phyloP scores from a whole-genome alignment of 1,140 invertebrate genomes.

The Drosophila tsacasi region DNA sequence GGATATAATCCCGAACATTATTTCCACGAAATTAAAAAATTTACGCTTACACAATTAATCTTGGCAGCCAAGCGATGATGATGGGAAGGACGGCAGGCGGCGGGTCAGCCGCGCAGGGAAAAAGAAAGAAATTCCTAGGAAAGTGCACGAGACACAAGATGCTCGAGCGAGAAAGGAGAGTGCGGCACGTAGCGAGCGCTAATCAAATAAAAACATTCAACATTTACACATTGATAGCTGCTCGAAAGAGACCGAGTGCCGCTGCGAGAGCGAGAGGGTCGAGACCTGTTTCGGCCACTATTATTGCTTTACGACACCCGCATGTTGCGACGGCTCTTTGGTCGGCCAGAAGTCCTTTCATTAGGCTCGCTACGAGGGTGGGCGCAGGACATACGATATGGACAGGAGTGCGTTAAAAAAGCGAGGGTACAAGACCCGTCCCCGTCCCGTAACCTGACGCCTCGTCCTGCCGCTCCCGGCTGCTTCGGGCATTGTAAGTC shows the following conservation, averaged over 20 bases:
- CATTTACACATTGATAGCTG: conserved; percentile 77
- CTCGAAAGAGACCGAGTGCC: conserved; percentile 6
- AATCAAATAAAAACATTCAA: conserved; percentile 83
- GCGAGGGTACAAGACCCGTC: conserved; percentile 12
- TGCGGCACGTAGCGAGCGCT: conserved; percentile 78
- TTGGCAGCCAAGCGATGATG: conserved; percentile 47
- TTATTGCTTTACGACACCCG: conserved; percentile 80
- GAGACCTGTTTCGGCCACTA: conserved; percentile 53
- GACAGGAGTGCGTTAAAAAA: conserved; percentile 50
- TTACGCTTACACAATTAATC: conserved; percentile 81
- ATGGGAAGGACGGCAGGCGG: conserved; percentile 7
- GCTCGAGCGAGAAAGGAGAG: conserved; percentile 45
- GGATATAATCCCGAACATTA: conserved; percentile 51
- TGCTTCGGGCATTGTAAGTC: conserved; percentile 56
- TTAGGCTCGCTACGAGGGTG: conserved; percentile 63
- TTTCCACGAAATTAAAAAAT: conserved; percentile 83
- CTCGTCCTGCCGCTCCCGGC: conserved; percentile 46
- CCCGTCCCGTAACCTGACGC: conserved; percentile 69
- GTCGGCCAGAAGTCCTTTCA: conserved; percentile 63
- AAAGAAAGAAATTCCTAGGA: conserved; percentile 53
- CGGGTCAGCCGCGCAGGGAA: conserved; percentile 8
- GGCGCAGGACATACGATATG: conserved; percentile 67
- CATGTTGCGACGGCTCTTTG: conserved; percentile 38
- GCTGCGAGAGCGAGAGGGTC: conserved; percentile 9
- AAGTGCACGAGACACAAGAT: conserved; percentile 72